Percentiles rank a stretch among this genome's conserved stretches.
Evolutionary conservation across 1,140 invertebrate genomes (phyloP).

Genomic region (Drosophila arawakana): DNA sequence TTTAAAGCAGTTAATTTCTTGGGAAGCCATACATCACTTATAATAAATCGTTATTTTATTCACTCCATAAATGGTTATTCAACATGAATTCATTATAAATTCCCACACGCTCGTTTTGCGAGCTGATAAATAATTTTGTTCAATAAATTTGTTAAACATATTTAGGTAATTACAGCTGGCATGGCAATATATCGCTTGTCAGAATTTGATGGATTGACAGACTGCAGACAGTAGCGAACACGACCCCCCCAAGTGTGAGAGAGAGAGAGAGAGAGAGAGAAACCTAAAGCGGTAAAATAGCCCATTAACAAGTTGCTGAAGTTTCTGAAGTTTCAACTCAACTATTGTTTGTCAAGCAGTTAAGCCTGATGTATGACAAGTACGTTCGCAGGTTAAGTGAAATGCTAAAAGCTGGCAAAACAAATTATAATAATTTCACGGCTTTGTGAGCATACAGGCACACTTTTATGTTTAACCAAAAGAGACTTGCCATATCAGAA

Average conservation of each 20-base stretch:
- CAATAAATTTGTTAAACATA: conserved; percentile 24
- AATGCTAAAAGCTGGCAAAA: conserved; percentile 45
- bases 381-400: conserved; percentile 44
- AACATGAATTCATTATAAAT: conserved; percentile 17
- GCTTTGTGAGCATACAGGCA: conserved; percentile 55
- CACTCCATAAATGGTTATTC: neutral
- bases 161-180: conserved; percentile 18
- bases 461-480: conserved; percentile 22
- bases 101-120: neutral
- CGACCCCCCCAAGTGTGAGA: neutral
- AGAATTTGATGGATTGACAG: conserved; percentile 38
- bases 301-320: neutral
- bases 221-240: conserved; percentile 27
- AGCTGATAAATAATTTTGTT: conserved; percentile 24
- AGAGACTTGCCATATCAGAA: conserved; percentile 35
- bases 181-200: conserved; percentile 19
- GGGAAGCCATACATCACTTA: neutral
- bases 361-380: conserved; percentile 42
- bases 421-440: conserved; percentile 77
- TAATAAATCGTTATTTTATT: conserved; percentile 4
- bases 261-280: neutral
- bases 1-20: no score
- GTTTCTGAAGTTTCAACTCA: neutral
- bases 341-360: conserved; percentile 60
- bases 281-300: conserved; percentile 3